phyloP scores from a whole-genome alignment of 1,140 invertebrate species.

The Diorhabda sublineata region DNA sequence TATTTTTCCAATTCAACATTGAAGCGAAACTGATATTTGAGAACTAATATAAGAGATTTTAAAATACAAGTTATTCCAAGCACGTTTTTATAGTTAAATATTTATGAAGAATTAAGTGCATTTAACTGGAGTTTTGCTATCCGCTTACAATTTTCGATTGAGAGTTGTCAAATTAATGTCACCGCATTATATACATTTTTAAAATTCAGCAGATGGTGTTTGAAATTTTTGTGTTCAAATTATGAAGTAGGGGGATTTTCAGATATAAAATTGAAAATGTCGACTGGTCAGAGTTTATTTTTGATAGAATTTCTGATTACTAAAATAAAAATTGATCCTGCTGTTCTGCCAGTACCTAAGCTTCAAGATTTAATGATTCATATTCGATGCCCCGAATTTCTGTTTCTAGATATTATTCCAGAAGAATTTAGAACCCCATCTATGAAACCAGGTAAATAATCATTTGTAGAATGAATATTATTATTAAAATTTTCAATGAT shows the following conservation, averaged over 20 bases:
- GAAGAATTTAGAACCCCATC: background rate
- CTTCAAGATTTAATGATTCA: slow-evolving; percentile 13
- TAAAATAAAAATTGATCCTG: slow-evolving; percentile 24
- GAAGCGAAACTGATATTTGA: no score
- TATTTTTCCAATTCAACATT: no score
- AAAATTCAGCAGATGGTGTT: background rate
- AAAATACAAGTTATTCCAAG: no score
- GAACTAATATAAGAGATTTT: no score
- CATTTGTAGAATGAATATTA: no score
- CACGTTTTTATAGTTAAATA: no score
- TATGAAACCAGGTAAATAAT: no score
- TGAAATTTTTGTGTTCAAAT: slow-evolving; percentile 22
- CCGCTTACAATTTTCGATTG: background rate
- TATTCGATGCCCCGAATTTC: background rate
- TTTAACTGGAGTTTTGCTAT: background rate
- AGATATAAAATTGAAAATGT: slow-evolving; percentile 4
- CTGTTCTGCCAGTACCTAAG: slow-evolving; percentile 11
- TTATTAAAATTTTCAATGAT: no score
- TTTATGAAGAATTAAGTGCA: no score
- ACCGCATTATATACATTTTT: background rate
- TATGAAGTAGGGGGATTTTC: slow-evolving; percentile 12
- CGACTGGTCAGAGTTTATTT: slow-evolving; percentile 24
- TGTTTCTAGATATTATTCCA: background rate
- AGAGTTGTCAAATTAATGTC: slow-evolving; percentile 14
- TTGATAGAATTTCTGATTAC: slow-evolving; percentile 33